phyloP scores from a whole-genome alignment of 2,113 vertebrate species.

The Ornithorhynchus anatinus region DNA sequence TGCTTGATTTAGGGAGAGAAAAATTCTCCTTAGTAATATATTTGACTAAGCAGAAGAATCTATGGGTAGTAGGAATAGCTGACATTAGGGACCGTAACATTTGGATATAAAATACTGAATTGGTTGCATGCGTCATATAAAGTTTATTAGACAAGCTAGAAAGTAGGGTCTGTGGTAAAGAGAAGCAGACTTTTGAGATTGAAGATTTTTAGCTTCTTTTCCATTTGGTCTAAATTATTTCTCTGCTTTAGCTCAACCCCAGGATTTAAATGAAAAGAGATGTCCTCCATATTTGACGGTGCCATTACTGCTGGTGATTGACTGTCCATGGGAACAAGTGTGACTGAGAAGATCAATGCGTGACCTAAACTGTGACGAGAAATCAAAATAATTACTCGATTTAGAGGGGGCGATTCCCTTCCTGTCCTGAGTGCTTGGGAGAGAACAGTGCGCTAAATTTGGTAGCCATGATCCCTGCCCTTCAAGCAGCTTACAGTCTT shows the following conservation, averaged over 20 bases:
- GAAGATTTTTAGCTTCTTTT: conserved; percentile 42
- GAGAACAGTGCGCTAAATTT: no score
- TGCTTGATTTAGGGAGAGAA: conserved; percentile 18
- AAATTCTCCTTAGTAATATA: not conserved
- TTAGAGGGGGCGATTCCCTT: no score
- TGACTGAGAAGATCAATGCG: no score
- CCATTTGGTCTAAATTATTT: conserved; percentile 27
- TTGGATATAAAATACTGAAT: not conserved
- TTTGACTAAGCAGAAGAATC: not conserved
- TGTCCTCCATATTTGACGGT: no score
- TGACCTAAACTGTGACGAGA: no score
- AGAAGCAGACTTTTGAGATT: conserved; percentile 17
- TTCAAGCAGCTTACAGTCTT: no score
- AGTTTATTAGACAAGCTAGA: not conserved
- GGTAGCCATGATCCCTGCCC: no score
- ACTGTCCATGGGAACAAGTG: no score
- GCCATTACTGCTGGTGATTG: no score
- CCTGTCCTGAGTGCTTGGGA: no score
- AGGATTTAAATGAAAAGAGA: conserved; percentile 39
- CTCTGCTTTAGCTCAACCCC: conserved; percentile 38
- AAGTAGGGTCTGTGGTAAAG: not conserved
- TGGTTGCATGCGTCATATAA: conserved; percentile 20
- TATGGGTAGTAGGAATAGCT: conserved; percentile 4
- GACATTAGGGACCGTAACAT: not conserved
- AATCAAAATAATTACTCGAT: no score